A percentile compares a stretch with the other conserved stretches of the same genome.
Conservation (phyloP, 2,888 invertebrate species). For the Athrips mouffetella region DNA sequence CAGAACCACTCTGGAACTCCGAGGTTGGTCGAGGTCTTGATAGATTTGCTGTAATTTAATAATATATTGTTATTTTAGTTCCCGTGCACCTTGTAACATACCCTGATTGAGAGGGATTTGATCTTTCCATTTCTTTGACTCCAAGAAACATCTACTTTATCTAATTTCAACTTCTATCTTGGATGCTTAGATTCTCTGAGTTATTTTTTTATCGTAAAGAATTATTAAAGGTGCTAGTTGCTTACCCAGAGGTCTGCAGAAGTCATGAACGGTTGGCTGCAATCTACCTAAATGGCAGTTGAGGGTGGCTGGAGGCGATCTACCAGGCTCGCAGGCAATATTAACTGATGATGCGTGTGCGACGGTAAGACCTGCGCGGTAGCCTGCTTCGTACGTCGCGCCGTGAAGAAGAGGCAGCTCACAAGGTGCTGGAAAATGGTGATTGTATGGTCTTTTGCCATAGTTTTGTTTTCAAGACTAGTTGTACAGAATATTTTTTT, state of each 20-base stretch:
- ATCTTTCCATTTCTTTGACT: too few relatives aligned
- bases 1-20: slow-evolving; percentile 71
- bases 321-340: slow-evolving; percentile 82
- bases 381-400: slow-evolving; percentile 86
- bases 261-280: slow-evolving; percentile 77
- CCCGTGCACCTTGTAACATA: too few relatives aligned
- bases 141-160: too few relatives aligned
- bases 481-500: too few relatives aligned
- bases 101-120: too few relatives aligned
- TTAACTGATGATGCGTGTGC: slow-evolving; percentile 88
- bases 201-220: too few relatives aligned
- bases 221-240: too few relatives aligned
- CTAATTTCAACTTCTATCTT: too few relatives aligned
- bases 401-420: slow-evolving; percentile 82
- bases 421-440: slow-evolving; percentile 79
- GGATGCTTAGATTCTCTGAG: too few relatives aligned
- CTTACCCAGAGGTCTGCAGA: slow-evolving; percentile 67
- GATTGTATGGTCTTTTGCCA: background rate
- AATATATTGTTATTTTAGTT: too few relatives aligned
- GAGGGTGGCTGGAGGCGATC: slow-evolving; percentile 77
- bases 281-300: slow-evolving; percentile 82
- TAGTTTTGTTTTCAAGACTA: too few relatives aligned
- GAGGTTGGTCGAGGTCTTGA: slow-evolving; percentile 66
- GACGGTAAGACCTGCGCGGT: slow-evolving; percentile 87
- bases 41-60: slow-evolving; percentile 51